Evolutionary conservation across 2,113 vertebrate genomes (phyloP).

Genomic region (Orientallactaga bullata): DNA sequence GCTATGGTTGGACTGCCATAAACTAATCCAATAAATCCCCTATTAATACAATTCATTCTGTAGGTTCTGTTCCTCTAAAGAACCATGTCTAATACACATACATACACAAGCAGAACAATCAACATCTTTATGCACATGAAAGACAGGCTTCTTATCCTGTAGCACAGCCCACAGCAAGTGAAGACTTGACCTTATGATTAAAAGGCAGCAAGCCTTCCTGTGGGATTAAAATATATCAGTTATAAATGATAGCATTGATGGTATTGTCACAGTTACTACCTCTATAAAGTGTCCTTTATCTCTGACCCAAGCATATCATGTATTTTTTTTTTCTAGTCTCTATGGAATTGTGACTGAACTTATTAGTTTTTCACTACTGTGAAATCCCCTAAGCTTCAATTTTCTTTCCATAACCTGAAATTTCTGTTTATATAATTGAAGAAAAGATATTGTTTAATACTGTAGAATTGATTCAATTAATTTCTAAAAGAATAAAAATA

Average conservation of each 20-base stretch:
- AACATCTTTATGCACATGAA: not conserved
- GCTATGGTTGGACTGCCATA: too few relatives aligned
- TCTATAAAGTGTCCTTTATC: not conserved
- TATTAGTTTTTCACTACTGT: not conserved
- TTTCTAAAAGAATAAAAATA: not conserved
- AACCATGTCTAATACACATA: too few relatives aligned
- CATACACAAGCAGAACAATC: too few relatives aligned
- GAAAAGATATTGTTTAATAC: not conserved
- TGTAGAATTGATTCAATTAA: not conserved
- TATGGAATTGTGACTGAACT: not conserved
- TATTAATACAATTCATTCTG: too few relatives aligned
- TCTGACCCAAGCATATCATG: not conserved
- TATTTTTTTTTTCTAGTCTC: not conserved
- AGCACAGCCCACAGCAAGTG: not conserved
- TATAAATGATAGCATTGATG: not conserved
- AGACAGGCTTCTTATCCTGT: not conserved
- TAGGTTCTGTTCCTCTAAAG: too few relatives aligned
- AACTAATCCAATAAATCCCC: too few relatives aligned
- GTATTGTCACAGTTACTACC: not conserved
- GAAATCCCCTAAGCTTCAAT: not conserved
- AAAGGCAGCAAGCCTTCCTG: not conserved
- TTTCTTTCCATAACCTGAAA: not conserved
- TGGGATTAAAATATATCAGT: not conserved
- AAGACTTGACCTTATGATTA: not conserved
- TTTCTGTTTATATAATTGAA: not conserved